Conservation (phyloP, 1,140 invertebrate genomes). For the Zaprionus camerounensis region DNA sequence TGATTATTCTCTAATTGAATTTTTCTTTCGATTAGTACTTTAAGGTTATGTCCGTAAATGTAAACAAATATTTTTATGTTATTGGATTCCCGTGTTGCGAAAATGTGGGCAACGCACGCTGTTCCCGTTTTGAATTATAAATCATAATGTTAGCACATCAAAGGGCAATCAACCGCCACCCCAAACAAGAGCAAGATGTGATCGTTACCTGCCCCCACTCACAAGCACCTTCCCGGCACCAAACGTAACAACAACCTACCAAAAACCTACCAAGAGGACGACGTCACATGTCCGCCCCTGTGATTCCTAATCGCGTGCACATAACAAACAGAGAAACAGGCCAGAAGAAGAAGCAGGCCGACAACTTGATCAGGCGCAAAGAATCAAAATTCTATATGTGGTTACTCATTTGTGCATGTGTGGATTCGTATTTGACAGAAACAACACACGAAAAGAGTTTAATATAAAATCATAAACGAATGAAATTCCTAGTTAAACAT, state of each 20-base stretch:
- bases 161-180: constrained; percentile 25
- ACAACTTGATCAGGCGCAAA: constrained; percentile 63
- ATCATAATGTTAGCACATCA: constrained; percentile 56
- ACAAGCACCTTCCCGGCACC: constrained; percentile 1
- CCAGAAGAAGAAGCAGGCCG: constrained; percentile 22
- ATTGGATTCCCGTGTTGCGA: constrained; percentile 23
- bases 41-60: constrained; percentile 32
- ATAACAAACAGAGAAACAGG: constrained; percentile 33
- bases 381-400: constrained; percentile 18
- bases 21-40: constrained; percentile 2
- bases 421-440: constrained; percentile 12
- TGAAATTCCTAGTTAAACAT: constrained; percentile 67
- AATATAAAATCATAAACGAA: constrained; percentile 71
- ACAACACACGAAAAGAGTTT: constrained; percentile 56
- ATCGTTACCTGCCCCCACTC: constrained; percentile 9
- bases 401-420: constrained; percentile 15
- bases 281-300: constrained; percentile 54
- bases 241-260: neutral
- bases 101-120: neutral
- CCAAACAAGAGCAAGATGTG: constrained; percentile 19
- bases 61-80: constrained; percentile 51
- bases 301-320: constrained; percentile 58
- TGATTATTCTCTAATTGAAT: constrained; percentile 7
- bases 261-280: constrained; percentile 11
- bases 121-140: constrained; percentile 47